These are phyloP conservation scores for Hippopotamyrus pictus DNA, from an alignment of 2,797 vertebrate species.

Conservation along the genomic window DNA sequence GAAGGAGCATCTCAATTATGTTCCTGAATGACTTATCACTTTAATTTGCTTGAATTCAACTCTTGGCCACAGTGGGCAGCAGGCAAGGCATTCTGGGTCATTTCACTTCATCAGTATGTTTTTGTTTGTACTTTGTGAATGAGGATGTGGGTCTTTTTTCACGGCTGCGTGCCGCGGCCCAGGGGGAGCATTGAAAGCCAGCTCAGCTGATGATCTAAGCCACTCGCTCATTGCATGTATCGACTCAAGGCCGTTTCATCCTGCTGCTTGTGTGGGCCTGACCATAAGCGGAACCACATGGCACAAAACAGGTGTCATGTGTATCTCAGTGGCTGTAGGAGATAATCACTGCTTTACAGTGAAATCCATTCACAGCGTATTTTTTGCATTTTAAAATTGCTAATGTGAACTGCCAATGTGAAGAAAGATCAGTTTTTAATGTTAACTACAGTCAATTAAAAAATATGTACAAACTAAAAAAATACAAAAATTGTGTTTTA, in stretches of 20 bases:
- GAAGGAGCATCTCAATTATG: background rate
- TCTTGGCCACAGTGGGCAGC: background rate
- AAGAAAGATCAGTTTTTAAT: background rate
- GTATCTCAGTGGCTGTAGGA: background rate
- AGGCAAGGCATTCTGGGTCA: background rate
- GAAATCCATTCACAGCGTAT: background rate
- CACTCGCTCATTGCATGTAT: background rate
- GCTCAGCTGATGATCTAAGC: background rate
- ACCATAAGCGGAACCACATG: background rate
- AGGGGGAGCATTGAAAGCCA: background rate
- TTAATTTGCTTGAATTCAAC: background rate
- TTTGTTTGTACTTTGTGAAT: background rate
- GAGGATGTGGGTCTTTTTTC: background rate
- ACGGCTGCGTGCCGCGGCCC: background rate
- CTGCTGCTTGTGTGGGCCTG: background rate
- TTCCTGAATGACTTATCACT: background rate
- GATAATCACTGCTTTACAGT: background rate
- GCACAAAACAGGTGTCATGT: background rate
- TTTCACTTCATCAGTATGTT: background rate
- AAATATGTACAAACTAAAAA: background rate
- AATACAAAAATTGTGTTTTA: background rate
- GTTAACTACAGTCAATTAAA: background rate
- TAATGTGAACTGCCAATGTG: background rate
- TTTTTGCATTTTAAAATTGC: background rate
- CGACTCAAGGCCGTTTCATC: background rate